Base-by-base conservation (phyloP, 1,140 invertebrate species). In the Pentalonia nigronervosa region DNA sequence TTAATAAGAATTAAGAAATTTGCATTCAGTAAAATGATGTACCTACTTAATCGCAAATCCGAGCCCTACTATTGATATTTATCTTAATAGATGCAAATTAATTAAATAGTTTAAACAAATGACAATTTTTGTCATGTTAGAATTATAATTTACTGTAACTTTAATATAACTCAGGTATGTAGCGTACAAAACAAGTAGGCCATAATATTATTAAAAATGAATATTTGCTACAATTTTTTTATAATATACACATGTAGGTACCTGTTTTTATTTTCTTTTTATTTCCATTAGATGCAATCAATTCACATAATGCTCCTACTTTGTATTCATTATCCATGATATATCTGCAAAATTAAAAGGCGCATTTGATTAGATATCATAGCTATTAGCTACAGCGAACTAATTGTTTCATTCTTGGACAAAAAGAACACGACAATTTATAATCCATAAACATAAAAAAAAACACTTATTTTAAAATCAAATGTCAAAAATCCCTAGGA, bases 181-280 rank as follows among this genome's bases (percentile, higher is more conserved):
- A n/a, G 25, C 4, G 6, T 30, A 30, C 30, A 67, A 67, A 11
- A 84, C 36, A 25, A 21, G 7, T 84, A 25, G 8, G 3, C 2
- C 11, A 45, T 84, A 45, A 41, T 83, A 83, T 23, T 9, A 83
- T 36, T 20, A 7, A 87, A 48, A 84, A 25, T 25, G 25, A 84
- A 84, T 11, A 41, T 9, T 1, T 41, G 41, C 1, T 9, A 36
- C 34, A 23, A 41, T 86, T 41, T 47, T 3, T 86, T 86, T 34
- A 47, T 7, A 86, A 30, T 17, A 47, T 30, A 87, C 7, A 87
- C 41, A 84, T 0, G 23, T 41, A 21, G 2, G 2, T 53, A 87
- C 50, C 21, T 48, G 53, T 92, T 36, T 21, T 84, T 25, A 11
- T 93, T 86, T 93, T 93, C 14, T 93, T 60, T 48, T n/a, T 93